Conservation (phyloP, 2,888 invertebrate species). For the Ommatoiulus sabulosus region DNA sequence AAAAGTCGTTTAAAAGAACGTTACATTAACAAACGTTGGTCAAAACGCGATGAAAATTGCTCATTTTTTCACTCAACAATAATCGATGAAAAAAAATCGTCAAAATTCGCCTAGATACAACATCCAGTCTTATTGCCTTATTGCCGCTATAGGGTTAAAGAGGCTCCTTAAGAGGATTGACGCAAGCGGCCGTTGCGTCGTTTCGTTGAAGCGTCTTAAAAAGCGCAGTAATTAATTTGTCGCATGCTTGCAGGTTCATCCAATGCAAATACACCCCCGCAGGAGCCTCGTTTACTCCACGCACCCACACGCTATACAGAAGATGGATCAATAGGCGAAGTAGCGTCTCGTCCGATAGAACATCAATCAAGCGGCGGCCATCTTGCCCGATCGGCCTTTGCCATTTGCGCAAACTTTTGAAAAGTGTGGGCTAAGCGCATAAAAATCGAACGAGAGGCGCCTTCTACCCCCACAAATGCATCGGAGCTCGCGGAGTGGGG, state of each 20-base stretch:
- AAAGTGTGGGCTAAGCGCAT: constrained; percentile 25
- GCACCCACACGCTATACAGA: background rate
- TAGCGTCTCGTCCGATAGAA: background rate
- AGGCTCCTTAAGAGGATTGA: no score
- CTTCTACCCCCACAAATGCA: constrained; percentile 35
- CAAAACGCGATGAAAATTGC: no score
- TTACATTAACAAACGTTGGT: no score
- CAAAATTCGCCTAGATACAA: no score
- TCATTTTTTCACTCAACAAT: no score
- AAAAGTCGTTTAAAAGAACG: no score
- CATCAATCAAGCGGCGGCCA: constrained; percentile 18
- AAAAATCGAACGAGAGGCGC: background rate
- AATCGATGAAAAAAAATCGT: no score
- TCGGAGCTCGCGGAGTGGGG: background rate
- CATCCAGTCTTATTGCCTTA: no score
- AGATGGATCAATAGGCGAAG: background rate
- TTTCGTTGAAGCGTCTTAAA: background rate
- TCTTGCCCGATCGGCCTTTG: constrained; percentile 18
- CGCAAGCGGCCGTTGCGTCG: background rate
- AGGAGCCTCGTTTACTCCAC: background rate
- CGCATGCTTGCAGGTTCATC: background rate
- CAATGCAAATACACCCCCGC: background rate
- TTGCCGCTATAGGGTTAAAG: background rate
- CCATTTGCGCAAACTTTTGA: constrained; percentile 10
- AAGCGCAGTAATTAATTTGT: background rate